A percentile compares a stretch with the other conserved stretches of the same genome.
These are phyloP conservation scores for Pseudochirops corinnae DNA, from an alignment of 2,797 vertebrate genomes.

Conservation along the genomic window DNA sequence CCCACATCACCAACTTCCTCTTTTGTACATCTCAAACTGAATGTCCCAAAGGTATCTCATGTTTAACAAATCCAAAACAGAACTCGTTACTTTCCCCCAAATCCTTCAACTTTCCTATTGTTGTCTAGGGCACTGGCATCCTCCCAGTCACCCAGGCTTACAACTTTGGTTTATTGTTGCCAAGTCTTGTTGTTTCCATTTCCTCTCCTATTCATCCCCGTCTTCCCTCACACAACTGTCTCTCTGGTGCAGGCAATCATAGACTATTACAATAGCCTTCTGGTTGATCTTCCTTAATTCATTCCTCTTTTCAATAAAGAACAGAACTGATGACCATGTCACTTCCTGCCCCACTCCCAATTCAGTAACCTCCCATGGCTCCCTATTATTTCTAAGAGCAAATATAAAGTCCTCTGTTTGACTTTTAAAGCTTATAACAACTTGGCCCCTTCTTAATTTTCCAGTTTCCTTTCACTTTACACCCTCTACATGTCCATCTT, in stretches of 20 bases:
- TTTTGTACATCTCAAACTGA: not conserved
- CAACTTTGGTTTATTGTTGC: not conserved
- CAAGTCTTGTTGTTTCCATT: not conserved
- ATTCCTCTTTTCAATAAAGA: not conserved
- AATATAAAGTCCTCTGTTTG: not conserved
- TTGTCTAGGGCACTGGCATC: not conserved
- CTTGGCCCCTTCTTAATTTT: not conserved
- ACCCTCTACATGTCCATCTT: not conserved
- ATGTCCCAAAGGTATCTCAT: not conserved
- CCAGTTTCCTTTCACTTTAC: not conserved
- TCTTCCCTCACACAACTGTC: not conserved
- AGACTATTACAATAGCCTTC: not conserved
- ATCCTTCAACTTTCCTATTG: not conserved
- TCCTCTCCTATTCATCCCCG: not conserved
- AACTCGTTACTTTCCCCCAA: not conserved
- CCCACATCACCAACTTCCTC: not conserved
- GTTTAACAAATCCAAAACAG: not conserved
- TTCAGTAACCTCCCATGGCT: not conserved
- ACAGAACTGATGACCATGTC: not conserved
- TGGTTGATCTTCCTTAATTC: not conserved
- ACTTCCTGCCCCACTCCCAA: not conserved
- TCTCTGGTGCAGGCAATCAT: not conserved
- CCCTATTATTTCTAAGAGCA: not conserved
- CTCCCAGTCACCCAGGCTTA: not conserved
- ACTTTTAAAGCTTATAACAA: not conserved